phyloP scores from a whole-genome alignment of 2,888 invertebrate genomes.

The Nemotelus pantherinus region DNA sequence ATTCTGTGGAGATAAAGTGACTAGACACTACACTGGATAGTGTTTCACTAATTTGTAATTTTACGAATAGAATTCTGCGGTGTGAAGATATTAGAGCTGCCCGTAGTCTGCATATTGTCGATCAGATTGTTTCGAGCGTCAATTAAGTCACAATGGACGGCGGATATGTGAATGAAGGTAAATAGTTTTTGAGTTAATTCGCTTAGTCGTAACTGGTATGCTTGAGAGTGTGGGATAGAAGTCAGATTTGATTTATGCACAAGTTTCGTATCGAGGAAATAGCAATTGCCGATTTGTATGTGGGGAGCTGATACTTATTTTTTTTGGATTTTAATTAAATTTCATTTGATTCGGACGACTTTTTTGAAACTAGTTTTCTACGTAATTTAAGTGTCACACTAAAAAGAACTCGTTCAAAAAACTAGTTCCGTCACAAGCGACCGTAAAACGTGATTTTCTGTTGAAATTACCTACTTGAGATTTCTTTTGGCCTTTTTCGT shows the following conservation, averaged over 20 bases:
- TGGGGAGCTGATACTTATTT: too few species aligned
- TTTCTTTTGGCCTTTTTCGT: too few species aligned
- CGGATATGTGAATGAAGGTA: constrained; percentile 64
- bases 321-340: too few species aligned
- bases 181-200: neutral
- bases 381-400: too few species aligned
- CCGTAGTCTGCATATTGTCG: neutral
- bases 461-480: too few species aligned
- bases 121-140: neutral
- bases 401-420: too few species aligned
- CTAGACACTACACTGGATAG: constrained; percentile 21
- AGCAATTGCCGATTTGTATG: too few species aligned
- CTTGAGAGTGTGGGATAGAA: neutral
- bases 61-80: neutral
- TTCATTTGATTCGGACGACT: too few species aligned
- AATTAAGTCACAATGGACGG: constrained; percentile 59
- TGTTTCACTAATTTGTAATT: constrained; percentile 10
- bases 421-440: too few species aligned
- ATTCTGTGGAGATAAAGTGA: constrained; percentile 11
- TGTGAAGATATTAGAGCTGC: neutral
- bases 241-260: neutral
- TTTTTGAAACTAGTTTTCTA: too few species aligned
- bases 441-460: too few species aligned
- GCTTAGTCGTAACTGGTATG: constrained; percentile 1
- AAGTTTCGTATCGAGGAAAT: too few species aligned